Evolutionary conservation across 1,140 invertebrate genomes (phyloP).

Genomic region (Solenopsis fugax): DNA sequence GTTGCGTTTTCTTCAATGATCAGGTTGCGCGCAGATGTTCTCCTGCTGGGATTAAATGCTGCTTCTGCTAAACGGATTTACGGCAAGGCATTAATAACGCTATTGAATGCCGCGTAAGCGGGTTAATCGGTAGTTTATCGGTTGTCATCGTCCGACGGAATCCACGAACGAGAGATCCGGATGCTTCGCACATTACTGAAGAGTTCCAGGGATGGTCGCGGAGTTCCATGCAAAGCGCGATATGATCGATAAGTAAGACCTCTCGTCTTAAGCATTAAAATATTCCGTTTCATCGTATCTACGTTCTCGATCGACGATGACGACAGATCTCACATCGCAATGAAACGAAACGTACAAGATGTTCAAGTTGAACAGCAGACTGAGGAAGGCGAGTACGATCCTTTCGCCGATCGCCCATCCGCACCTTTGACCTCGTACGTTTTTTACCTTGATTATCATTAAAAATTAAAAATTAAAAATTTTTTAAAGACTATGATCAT

Average conservation of each 20-base stretch:
- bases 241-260: conserved; percentile 57
- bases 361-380: not conserved
- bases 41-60: not conserved
- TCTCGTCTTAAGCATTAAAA: conserved; percentile 10
- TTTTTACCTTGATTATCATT: not conserved
- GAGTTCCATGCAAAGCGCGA: conserved; percentile 56
- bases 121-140: conserved; percentile 38
- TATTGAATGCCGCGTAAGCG: not conserved
- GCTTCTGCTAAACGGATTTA: conserved; percentile 1
- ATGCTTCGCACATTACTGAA: conserved; percentile 35
- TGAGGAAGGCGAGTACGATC: conserved; percentile 74
- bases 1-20: not conserved
- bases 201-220: not conserved
- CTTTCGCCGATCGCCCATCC: conserved; percentile 66
- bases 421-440: conserved; percentile 74
- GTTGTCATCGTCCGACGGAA: conserved; percentile 29
- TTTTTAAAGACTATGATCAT: not conserved
- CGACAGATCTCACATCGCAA: not conserved
- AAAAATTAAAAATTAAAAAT: not conserved
- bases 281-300: conserved; percentile 25
- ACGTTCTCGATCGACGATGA: conserved; percentile 42
- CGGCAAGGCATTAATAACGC: conserved; percentile 16
- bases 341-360: not conserved
- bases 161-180: conserved; percentile 58
- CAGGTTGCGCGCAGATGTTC: not conserved